These are phyloP conservation scores for Cremastinae sp. DNA, from an alignment of 2,888 invertebrate genomes.

Conservation along the genomic window DNA sequence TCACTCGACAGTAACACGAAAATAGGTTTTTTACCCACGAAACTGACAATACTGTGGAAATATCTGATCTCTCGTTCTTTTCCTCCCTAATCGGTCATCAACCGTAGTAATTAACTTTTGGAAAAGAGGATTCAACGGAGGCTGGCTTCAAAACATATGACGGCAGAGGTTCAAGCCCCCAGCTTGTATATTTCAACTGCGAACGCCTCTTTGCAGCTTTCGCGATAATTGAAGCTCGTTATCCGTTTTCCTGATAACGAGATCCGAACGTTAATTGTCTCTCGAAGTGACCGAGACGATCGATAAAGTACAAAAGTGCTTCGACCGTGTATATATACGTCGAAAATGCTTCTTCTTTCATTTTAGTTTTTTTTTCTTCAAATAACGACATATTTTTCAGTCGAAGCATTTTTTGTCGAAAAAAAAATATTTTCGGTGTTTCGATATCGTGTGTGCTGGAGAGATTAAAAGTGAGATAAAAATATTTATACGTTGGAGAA, in stretches of 20 bases:
- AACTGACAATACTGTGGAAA: neutral
- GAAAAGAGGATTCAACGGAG: constrained; percentile 21
- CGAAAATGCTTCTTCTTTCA: too few species aligned
- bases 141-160: constrained; percentile 33
- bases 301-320: constrained; percentile 53
- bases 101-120: constrained; percentile 30
- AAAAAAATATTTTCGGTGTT: too few species aligned
- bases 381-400: too few species aligned
- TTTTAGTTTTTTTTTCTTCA: too few species aligned
- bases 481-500: too few species aligned
- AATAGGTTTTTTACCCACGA: neutral
- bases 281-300: constrained; percentile 57
- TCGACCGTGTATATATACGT: too few species aligned
- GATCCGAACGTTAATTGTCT: constrained; percentile 62
- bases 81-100: constrained; percentile 28
- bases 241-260: constrained; percentile 59
- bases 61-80: constrained; percentile 6
- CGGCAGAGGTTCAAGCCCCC: constrained; percentile 9
- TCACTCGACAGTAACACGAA: too few species aligned
- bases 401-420: too few species aligned
- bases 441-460: too few species aligned
- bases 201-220: constrained; percentile 48
- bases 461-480: too few species aligned
- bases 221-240: constrained; percentile 59
- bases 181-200: constrained; percentile 14